Conservation (phyloP, 2,113 vertebrate species). For the Pardalotus punctatus region DNA sequence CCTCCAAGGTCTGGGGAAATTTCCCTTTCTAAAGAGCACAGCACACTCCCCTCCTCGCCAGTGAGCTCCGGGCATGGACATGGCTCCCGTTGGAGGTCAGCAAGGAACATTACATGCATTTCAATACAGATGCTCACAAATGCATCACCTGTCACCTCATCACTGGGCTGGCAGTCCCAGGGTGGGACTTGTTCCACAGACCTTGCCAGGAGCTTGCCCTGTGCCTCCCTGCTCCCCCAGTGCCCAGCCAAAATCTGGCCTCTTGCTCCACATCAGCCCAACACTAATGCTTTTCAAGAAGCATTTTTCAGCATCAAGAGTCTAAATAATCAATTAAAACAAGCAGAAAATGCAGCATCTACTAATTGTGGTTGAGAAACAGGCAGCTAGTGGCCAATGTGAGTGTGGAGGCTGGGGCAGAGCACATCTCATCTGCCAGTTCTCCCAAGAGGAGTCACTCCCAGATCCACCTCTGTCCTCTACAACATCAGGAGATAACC, state of each 20-base stretch:
- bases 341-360: not conserved
- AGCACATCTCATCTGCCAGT: not conserved
- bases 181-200: not conserved
- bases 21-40: constrained; percentile 39
- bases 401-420: not conserved
- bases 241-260: not conserved
- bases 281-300: not conserved
- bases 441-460: not conserved
- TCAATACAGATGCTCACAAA: not conserved
- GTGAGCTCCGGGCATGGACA: not conserved
- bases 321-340: not conserved
- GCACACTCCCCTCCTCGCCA: not conserved
- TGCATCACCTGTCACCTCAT: fast-evolving
- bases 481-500: not conserved
- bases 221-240: fast-evolving
- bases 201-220: not conserved
- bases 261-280: fast-evolving
- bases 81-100: constrained; percentile 4
- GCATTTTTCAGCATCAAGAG: not conserved
- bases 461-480: not conserved
- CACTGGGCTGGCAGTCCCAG: not conserved
- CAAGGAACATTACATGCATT: fast-evolving
- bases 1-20: constrained; percentile 10
- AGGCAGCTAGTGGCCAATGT: fast-evolving
- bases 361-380: not conserved